Conservation (phyloP, 2,797 vertebrate species). For the Neoniphon sammara region DNA sequence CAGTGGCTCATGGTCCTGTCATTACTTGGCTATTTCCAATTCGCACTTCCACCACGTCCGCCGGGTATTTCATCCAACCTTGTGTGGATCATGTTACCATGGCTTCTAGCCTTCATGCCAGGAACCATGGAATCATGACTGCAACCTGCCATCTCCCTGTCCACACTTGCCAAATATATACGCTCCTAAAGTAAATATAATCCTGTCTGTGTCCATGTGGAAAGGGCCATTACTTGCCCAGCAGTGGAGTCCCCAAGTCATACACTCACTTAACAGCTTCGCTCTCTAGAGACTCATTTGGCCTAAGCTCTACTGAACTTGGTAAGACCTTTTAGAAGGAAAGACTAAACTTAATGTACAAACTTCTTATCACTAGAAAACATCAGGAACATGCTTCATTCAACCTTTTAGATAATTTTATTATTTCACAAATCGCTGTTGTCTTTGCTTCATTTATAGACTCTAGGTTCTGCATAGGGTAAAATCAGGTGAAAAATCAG, state of each 20-base stretch:
- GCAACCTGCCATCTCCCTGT: constrained; percentile 68
- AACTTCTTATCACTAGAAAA: neutral
- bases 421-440: neutral
- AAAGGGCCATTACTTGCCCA: constrained; percentile 61
- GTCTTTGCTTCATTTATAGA: neutral
- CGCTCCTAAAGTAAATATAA: constrained; percentile 78
- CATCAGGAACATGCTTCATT: neutral
- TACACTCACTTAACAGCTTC: constrained; percentile 14
- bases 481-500: constrained; percentile 7
- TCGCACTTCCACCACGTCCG: constrained; percentile 50
- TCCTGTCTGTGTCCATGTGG: constrained; percentile 60
- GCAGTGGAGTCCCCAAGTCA: constrained; percentile 25
- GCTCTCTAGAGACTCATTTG: constrained; percentile 34
- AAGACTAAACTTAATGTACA: too few species aligned
- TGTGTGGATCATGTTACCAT: constrained; percentile 60
- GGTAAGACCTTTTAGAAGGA: constrained; percentile 28
- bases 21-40: constrained; percentile 53
- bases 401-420: neutral
- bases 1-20: constrained; percentile 36
- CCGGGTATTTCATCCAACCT: constrained; percentile 69
- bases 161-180: constrained; percentile 80
- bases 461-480: neutral
- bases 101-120: constrained; percentile 55
- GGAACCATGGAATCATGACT: constrained; percentile 54
- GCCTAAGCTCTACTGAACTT: constrained; percentile 42